phyloP scores from a whole-genome alignment of 2,888 invertebrate genomes.

The Nephrotoma flavescens region DNA sequence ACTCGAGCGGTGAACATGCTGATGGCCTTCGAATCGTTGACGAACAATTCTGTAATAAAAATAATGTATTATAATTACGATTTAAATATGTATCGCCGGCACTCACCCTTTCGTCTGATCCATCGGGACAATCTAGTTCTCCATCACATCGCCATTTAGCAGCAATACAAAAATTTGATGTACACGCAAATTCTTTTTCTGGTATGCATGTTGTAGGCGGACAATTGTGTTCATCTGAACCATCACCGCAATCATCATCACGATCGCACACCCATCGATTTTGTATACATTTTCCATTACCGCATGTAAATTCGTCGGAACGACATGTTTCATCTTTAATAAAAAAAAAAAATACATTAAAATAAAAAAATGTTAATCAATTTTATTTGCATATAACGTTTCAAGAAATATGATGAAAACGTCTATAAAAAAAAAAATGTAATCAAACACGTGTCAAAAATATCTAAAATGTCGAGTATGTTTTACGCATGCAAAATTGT shows the following conservation, averaged over 20 bases:
- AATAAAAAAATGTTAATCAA: neutral
- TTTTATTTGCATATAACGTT: neutral
- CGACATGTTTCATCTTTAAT: slow-evolving; percentile 72
- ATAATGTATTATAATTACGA: neutral
- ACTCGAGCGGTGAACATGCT: slow-evolving; percentile 57
- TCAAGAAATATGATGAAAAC: neutral
- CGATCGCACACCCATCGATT: slow-evolving; percentile 74
- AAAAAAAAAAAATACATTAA: too few species aligned
- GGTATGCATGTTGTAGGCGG: slow-evolving; percentile 52
- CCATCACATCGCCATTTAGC: slow-evolving; percentile 77
- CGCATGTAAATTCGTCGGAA: slow-evolving; percentile 85
- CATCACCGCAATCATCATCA: slow-evolving; percentile 78
- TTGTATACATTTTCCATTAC: slow-evolving; percentile 77
- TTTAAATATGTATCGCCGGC: neutral
- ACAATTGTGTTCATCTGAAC: slow-evolving; percentile 67
- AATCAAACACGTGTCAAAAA: neutral
- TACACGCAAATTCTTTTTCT: slow-evolving; percentile 58
- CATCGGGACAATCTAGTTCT: slow-evolving; percentile 70
- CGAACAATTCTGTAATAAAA: slow-evolving; percentile 42
- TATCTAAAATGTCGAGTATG: neutral
- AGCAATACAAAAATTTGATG: slow-evolving; percentile 56
- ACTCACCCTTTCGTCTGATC: slow-evolving; percentile 62
- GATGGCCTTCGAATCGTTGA: slow-evolving; percentile 36
- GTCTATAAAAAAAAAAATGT: neutral
- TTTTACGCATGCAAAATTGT: too few species aligned